These are phyloP conservation scores for Drosophila meridionalis DNA, from an alignment of 2,888 invertebrate species.

Conservation along the genomic window DNA sequence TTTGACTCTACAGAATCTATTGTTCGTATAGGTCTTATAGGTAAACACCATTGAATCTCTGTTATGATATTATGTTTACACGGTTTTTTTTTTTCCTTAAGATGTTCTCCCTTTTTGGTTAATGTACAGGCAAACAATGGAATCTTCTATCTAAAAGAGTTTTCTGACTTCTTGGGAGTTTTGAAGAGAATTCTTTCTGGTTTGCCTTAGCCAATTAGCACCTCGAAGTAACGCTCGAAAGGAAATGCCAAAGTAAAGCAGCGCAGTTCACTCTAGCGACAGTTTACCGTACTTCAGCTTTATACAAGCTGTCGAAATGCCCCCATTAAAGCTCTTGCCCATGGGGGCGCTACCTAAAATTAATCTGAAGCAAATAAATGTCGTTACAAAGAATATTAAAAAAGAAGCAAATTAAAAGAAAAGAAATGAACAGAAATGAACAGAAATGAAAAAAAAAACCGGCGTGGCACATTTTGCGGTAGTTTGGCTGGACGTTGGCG, in stretches of 20 bases:
- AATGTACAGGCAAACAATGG: neutral
- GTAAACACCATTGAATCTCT: neutral
- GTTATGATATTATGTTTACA: neutral
- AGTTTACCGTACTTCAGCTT: neutral
- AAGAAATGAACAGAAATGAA: neutral
- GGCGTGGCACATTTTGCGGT: constrained; percentile 61
- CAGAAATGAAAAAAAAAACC: constrained; percentile 37
- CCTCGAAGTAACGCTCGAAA: neutral
- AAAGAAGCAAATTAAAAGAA: neutral
- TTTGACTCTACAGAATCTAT: neutral
- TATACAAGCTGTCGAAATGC: neutral
- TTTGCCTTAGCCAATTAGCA: neutral
- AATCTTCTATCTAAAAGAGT: constrained; percentile 1
- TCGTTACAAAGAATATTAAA: neutral
- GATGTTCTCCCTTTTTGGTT: neutral
- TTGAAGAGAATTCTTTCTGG: neutral
- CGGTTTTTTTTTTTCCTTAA: neutral
- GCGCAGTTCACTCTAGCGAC: neutral
- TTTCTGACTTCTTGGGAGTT: neutral
- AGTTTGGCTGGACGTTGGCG: constrained; percentile 6
- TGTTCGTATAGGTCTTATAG: neutral
- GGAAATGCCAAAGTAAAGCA: neutral
- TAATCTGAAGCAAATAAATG: neutral
- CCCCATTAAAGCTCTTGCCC: neutral
- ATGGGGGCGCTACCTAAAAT: neutral